Evolutionary conservation across 2,888 invertebrate genomes (phyloP), one percentile per base, ranked within the genome.

Genomic region (Physocephala rufipes): DNA sequence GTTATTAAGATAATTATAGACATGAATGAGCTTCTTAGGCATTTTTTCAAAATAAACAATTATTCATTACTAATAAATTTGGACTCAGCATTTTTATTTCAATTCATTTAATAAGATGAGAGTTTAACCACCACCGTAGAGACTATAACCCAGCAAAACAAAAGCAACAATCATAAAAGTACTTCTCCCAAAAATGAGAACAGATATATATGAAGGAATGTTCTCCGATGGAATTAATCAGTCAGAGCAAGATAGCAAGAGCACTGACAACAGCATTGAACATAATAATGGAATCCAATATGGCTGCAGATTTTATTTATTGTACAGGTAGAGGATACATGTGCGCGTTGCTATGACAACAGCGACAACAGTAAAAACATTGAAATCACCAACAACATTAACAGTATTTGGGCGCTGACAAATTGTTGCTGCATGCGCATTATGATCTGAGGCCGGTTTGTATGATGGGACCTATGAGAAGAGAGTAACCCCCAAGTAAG

Each of bases 261-360:
- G 68, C 47, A 55, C 9, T 69, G 65, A n/a, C 30, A 63, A 58
- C n/a, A 49, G 64, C 63, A 67, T 65, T 5, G 67, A 71, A 75
- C 75, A 71, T 72, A 81, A 79, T 79, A 78, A 82, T 82, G 82
- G 82, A 82, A 82, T 82, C 83, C 82, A 82, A 83, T 77, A 82
- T 82, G 82, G 82, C 82, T 79, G 74, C 75, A 71, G 65, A 76
- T 74, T 74, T 76, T n/a, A n/a, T n/a, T 7, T 36, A 36, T 36
- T 36, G 36, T 74, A 78, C 81, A 82, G 81, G 81, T 82, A 82
- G 79, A n/a, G n/a, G n/a, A n/a, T n/a, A 75, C 76, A 70, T 68
- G 70, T 66, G 70, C 65, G 51, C 28, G 69, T 75, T 71, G 26
- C 70, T 61, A 73, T 75, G 65, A 65, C 51, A 73, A 77, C 68